Evolutionary conservation across 1,140 invertebrate genomes (phyloP), one percentile per base, ranked within the genome.

Genomic region (Ostrea edulis): DNA sequence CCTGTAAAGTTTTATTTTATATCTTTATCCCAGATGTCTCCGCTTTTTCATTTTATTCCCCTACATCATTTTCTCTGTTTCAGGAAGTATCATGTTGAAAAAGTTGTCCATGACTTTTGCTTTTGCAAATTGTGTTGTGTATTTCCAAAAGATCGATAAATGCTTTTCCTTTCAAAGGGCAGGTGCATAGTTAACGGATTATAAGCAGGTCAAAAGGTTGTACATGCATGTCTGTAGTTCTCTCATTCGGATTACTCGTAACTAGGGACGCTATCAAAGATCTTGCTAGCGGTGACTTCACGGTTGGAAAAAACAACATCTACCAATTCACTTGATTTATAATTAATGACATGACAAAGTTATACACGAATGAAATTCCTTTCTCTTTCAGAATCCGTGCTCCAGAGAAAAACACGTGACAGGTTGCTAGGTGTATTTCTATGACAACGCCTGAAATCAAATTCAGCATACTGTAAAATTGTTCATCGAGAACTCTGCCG

Each of bases 341-440:
- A 77, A 35, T 77, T 77, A 77, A 77, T 29, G 68, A 77, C 68
- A 77, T 77, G 25, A 77, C 68, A 77, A 77, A 77, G 68, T 77
- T 29, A 29, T 77, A 77, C 68, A 77, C 68, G 68, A 77, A 77
- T 77, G 68, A 77, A 29, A 77, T 77, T 77, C 68, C 14, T 83
- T 35, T 83, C 52, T 83, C 52, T 83, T 83, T 53, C 82, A 83
- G 82, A 83, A 52, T 83, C 51, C 35, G 17, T 53, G 44, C 44
- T 54, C 82, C 22, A 71, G 81, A 71, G 68, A 84, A 44, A 86
- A 58, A 71, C 89, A 89, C 89, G 89, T 89, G 89, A 89, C 89
- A 83, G 84, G 89, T 89, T 89, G 86, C 89, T 86, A 89, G 84
- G 86, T 62, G 85, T 71, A 89, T 89, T 84, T 89, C 89, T 85